Evolutionary conservation across 2,797 vertebrate species (phyloP), one percentile per base, ranked within the genome.

Genomic region (Choloepus didactylus): DNA sequence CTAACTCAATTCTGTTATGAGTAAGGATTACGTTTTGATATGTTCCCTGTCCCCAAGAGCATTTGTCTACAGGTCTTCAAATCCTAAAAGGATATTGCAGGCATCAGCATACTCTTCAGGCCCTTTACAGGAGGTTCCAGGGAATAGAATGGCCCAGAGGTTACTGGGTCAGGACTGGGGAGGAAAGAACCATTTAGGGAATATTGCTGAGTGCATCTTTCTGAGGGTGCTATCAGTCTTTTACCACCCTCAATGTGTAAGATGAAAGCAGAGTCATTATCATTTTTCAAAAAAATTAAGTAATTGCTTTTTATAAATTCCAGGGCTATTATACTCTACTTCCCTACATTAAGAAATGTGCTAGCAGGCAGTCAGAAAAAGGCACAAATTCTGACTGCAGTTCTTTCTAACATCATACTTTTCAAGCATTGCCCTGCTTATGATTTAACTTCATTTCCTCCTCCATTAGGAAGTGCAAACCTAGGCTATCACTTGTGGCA

Each of bases 1-100:
- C 23, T 1, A 95, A 97, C 93, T 96, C 94, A 94, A 92, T 97
- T 96, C 91, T 98, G 91, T 94, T 95, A 96, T 95, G 66, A 95
- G 93, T 91, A 81, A 95, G 96, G 96, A 93, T 94, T 93, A 95
- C 27, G 87, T 94, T 95, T 95, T 89, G 77, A 77, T 94, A 84
- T 59, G 80, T 92, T 95, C 92, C 67, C 94, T 75, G 76, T 70
- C 96, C 97, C 96, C 95, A 94, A 88, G 86, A 97, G 92, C 54
- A 69, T 96, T 95, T 97, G 95, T 97, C 94, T 85, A 93, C 87
- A 44, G 51, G 96, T 86, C 96, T 97, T 96, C 86, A 79, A 62
- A 91, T 44, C 19, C 0, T 95, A 93, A 87, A 89, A 92, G 93
- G 97, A 91, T 87, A 60, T 92, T 23, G 1, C 60, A 76, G 59